A percentile compares a stretch with the other conserved stretches of the same genome.
phyloP scores from a whole-genome alignment of 2,797 vertebrate genomes.

The Cossypha caffra region DNA sequence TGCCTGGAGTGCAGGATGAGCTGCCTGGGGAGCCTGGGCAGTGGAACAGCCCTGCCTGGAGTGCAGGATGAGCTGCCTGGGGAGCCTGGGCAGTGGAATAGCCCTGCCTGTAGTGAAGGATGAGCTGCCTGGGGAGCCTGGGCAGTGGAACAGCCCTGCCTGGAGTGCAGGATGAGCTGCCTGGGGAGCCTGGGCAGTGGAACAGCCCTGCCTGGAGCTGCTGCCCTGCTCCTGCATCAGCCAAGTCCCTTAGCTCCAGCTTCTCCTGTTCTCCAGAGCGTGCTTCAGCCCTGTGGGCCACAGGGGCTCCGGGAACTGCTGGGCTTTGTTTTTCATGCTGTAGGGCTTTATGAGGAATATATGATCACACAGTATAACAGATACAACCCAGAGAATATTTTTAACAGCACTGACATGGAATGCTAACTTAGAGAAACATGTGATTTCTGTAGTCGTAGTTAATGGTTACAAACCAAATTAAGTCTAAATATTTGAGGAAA shows the following conservation, averaged over 20 bases:
- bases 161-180: too few relatives aligned
- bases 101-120: too few relatives aligned
- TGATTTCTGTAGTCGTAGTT: background rate
- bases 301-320: background rate
- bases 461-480: conserved; percentile 7
- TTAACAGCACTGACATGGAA: background rate
- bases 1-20: too few relatives aligned
- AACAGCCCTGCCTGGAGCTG: too few relatives aligned
- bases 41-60: too few relatives aligned
- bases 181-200: too few relatives aligned
- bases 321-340: background rate
- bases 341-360: background rate
- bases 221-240: background rate
- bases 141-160: too few relatives aligned
- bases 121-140: too few relatives aligned
- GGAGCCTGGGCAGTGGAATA: too few relatives aligned
- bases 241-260: background rate
- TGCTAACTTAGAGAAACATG: background rate
- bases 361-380: background rate
- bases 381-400: background rate
- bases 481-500: conserved; percentile 39
- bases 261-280: rapidly evolving
- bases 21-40: too few relatives aligned
- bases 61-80: too few relatives aligned
- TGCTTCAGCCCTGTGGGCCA: rapidly evolving